Evolutionary conservation across 2,113 vertebrate species (phyloP).

Genomic region (Pleuronectes platessa): DNA sequence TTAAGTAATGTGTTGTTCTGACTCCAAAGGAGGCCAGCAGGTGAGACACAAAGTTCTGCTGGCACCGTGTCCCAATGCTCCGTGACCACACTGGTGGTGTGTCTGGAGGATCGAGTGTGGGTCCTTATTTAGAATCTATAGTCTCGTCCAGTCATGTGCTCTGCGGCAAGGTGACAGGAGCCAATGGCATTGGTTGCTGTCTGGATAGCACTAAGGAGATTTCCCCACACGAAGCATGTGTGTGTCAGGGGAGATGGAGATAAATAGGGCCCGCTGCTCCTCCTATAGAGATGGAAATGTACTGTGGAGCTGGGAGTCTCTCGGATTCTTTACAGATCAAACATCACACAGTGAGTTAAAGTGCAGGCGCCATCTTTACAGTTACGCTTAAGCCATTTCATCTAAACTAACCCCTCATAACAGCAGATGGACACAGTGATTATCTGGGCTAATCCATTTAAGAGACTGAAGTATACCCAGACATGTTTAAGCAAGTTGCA

Average conservation of each 20-base stretch:
- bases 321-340: conserved; percentile 14
- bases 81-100: background rate
- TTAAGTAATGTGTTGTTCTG: conserved; percentile 1
- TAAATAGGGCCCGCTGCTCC: conserved; percentile 8
- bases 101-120: conserved; percentile 15
- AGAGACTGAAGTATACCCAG: background rate
- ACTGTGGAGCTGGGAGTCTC: background rate
- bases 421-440: conserved; percentile 33
- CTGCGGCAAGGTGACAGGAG: conserved; percentile 19
- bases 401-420: background rate
- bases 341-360: conserved; percentile 15
- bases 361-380: conserved; percentile 4
- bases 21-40: conserved; percentile 47
- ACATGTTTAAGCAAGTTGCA: conserved; percentile 8
- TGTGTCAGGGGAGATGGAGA: conserved; percentile 27
- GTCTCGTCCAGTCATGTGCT: conserved; percentile 47
- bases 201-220: conserved; percentile 29
- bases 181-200: conserved; percentile 32
- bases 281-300: conserved; percentile 29
- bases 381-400: conserved; percentile 1
- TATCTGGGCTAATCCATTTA: conserved; percentile 57
- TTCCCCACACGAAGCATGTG: conserved; percentile 27
- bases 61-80: background rate
- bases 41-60: conserved; percentile 26
- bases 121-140: conserved; percentile 49